These are phyloP conservation scores for Anarsia innoxiella DNA, from an alignment of 2,888 invertebrate genomes.

Conservation along the genomic window DNA sequence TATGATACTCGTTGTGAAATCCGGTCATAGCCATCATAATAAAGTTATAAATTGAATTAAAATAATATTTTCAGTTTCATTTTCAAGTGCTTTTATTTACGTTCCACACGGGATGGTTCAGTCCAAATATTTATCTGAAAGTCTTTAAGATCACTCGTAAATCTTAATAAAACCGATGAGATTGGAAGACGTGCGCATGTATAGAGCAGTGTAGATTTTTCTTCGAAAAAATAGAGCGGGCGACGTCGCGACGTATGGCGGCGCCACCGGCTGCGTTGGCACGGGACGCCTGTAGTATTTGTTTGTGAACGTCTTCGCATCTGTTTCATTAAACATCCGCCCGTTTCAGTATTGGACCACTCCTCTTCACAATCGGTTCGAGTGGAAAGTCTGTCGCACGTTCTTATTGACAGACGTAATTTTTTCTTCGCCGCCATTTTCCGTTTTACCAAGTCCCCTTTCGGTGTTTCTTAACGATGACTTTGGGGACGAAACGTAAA, in stretches of 20 bases:
- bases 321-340: conserved; percentile 66
- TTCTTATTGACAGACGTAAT: conserved; percentile 27
- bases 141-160: conserved; percentile 18
- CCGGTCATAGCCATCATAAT: too few relatives aligned
- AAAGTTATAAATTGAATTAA: too few relatives aligned
- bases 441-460: not conserved
- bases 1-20: too few relatives aligned
- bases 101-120: conserved; percentile 15
- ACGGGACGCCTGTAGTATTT: conserved; percentile 52
- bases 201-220: conserved; percentile 27
- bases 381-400: conserved; percentile 39
- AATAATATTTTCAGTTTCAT: conserved; percentile 9
- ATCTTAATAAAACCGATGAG: conserved; percentile 18
- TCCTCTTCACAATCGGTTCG: conserved; percentile 54
- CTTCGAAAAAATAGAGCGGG: conserved; percentile 42
- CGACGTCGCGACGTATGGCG: conserved; percentile 38
- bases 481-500: conserved; percentile 50
- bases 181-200: not conserved
- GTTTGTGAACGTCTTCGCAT: conserved; percentile 66
- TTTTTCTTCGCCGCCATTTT: conserved; percentile 45
- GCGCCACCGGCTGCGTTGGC: conserved; percentile 62
- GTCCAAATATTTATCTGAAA: conserved; percentile 30
- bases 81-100: conserved; percentile 13
- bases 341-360: conserved; percentile 62
- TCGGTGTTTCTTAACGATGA: conserved; percentile 25